These are phyloP conservation scores for Eristalinus sepulchralis DNA, from an alignment of 2,888 invertebrate species.

Conservation along the genomic window DNA sequence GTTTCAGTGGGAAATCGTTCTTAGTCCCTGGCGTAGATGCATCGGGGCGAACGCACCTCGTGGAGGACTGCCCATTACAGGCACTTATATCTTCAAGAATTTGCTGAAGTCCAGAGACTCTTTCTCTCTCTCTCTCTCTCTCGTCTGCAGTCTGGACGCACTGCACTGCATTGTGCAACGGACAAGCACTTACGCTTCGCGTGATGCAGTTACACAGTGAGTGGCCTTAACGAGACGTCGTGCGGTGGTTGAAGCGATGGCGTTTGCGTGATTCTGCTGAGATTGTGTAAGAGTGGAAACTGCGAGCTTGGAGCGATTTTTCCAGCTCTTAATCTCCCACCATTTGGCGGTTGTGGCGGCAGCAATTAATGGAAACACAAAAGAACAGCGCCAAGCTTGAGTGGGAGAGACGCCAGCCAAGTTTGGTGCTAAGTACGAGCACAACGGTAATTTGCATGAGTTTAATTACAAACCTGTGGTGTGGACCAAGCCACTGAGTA, in stretches of 20 bases:
- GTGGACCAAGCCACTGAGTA: constrained; percentile 26
- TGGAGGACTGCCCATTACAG: not conserved
- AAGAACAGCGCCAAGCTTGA: not conserved
- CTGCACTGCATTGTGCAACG: constrained; percentile 37
- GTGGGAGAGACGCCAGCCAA: constrained; percentile 23
- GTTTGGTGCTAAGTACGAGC: constrained; percentile 28
- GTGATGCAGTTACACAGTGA: constrained; percentile 53
- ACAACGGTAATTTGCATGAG: constrained; percentile 39
- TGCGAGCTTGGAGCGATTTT: constrained; percentile 48
- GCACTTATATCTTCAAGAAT: not conserved
- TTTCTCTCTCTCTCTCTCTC: no score
- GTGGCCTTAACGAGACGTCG: constrained; percentile 37
- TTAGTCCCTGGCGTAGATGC: constrained; percentile 21
- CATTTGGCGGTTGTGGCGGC: not conserved
- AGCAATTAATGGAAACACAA: constrained; percentile 27
- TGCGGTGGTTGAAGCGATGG: not conserved
- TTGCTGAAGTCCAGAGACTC: not conserved
- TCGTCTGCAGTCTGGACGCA: not conserved
- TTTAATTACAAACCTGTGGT: constrained; percentile 48
- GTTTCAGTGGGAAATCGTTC: constrained; percentile 57
- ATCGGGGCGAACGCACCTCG: constrained; percentile 11
- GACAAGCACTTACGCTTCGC: constrained; percentile 52
- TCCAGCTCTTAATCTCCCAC: constrained; percentile 30
- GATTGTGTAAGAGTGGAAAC: constrained; percentile 56
- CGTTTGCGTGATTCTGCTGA: constrained; percentile 59